Conservation (phyloP, 1,140 invertebrate genomes). For the Drosophila pseudoobscura region DNA sequence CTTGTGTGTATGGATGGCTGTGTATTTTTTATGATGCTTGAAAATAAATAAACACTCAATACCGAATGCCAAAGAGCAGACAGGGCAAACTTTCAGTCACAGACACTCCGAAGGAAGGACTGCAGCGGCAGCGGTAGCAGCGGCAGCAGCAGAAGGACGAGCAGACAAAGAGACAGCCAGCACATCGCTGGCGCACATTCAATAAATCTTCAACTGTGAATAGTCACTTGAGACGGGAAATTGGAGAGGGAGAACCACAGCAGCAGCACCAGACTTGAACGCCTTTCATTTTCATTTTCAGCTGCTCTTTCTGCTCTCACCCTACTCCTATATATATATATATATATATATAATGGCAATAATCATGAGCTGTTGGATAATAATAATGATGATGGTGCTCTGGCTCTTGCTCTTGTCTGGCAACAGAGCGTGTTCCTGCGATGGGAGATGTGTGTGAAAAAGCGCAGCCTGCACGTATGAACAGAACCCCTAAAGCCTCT, state of each 20-base stretch:
- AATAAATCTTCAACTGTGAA: constrained; percentile 76
- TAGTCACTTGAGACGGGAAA: constrained; percentile 71
- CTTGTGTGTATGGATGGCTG: constrained; percentile 21
- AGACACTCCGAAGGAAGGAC: constrained; percentile 35
- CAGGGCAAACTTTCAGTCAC: constrained; percentile 57
- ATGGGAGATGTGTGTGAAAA: constrained; percentile 61
- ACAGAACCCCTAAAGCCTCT: constrained; percentile 50
- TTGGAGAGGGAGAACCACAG: constrained; percentile 16
- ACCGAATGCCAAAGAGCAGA: constrained; percentile 74
- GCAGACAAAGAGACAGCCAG: constrained; percentile 10
- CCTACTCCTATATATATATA: background rate
- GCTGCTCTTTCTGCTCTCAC: constrained; percentile 23
- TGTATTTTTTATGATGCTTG: constrained; percentile 81
- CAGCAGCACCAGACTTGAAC: constrained; percentile 29
- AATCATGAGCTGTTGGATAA: constrained; percentile 59
- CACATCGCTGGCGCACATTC: constrained; percentile 63
- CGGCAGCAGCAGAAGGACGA: too few species aligned
- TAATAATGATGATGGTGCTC: constrained; percentile 55
- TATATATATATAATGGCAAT: constrained; percentile 55
- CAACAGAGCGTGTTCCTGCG: constrained; percentile 8
- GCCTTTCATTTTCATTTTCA: constrained; percentile 69
- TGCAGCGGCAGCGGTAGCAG: constrained; percentile 16
- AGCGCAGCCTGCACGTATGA: constrained; percentile 73
- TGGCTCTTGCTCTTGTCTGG: constrained; percentile 35
- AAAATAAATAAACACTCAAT: constrained; percentile 81